Base-by-base conservation (phyloP, 2,113 vertebrate genomes). In the Barnardius zonarius region DNA sequence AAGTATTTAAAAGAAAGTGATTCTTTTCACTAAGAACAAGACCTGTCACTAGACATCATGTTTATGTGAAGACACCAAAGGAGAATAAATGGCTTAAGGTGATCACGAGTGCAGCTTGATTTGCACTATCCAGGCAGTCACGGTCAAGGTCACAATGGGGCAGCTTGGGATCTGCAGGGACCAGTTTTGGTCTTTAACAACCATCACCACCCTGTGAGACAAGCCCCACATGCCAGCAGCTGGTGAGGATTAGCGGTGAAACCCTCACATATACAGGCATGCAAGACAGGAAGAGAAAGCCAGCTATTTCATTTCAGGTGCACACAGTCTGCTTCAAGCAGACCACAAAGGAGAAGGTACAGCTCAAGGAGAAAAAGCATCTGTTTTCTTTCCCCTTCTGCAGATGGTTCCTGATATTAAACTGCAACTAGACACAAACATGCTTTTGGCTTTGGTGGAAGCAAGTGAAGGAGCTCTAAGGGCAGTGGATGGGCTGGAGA, bases 131-230 rank as follows among this genome's bases (percentile, higher is more conserved):
- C 49, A 80, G 30, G 30, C 15, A 80, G 55, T 23, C 30, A 37
- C 0, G 0, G 37, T 11, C 62, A 70, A 48, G 48, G 68, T 70
- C 67, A 57, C 1, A 0, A 20, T 7, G 28, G 28, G 33, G 66
- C 48, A 35, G 13, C 57, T 10, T 35, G 22, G 57, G 57, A 35
- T 59, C n/a, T 67, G 44, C 9, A 18, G 51, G 61, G 61, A 74
- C 39, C n/a, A 33, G 20, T 39, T 69, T 23, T 39, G 49, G 63
- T 41, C 33, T 39, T 76, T 39, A 70, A 37, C 14, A 43, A 25
- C 11, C 41, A 30, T 23, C 68, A 63, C 13, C n/a, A 52, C 3
- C 31, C 41, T 1, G 1, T 16, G 27, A 74, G 27, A 74, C 23
- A 54, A 59, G 44, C 28, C 19, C 13, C 31, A 37, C 63, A 44